Evolutionary conservation across 2,113 vertebrate genomes (phyloP).

Genomic region (Benthochromis sp.): DNA sequence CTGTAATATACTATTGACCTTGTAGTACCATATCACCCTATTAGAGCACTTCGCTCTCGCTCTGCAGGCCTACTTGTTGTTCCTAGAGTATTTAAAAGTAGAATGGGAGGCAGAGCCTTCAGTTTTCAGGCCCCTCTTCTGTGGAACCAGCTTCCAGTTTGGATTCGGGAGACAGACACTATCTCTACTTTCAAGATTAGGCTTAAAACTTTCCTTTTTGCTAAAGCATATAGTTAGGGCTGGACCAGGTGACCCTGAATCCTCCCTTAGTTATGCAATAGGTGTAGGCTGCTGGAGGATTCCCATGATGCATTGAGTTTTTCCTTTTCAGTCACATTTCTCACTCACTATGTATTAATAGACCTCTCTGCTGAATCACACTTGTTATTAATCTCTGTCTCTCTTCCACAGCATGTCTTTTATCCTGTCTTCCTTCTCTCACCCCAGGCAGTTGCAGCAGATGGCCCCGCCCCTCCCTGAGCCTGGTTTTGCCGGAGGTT

Average conservation of each 20-base stretch:
- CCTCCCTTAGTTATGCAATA: neutral
- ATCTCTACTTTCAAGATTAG: neutral
- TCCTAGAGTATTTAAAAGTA: neutral
- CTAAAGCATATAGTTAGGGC: neutral
- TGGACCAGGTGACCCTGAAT: neutral
- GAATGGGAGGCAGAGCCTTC: neutral
- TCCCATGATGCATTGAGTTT: neutral
- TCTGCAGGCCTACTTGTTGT: neutral
- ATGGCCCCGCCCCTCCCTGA: neutral
- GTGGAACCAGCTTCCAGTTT: neutral
- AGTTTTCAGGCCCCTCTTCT: neutral
- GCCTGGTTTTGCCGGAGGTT: accelerated
- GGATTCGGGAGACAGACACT: accelerated
- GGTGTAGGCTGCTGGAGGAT: accelerated
- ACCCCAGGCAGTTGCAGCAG: accelerated
- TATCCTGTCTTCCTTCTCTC: neutral
- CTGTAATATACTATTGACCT: neutral
- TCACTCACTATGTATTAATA: accelerated
- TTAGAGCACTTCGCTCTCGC: accelerated
- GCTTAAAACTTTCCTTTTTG: neutral
- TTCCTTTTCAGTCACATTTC: accelerated
- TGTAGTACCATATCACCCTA: accelerated
- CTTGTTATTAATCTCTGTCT: accelerated
- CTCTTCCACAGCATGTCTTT: neutral
- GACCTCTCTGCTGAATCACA: neutral